Base-by-base conservation (phyloP, 2,888 invertebrate species). In the Amphipyra tragopoginis region DNA sequence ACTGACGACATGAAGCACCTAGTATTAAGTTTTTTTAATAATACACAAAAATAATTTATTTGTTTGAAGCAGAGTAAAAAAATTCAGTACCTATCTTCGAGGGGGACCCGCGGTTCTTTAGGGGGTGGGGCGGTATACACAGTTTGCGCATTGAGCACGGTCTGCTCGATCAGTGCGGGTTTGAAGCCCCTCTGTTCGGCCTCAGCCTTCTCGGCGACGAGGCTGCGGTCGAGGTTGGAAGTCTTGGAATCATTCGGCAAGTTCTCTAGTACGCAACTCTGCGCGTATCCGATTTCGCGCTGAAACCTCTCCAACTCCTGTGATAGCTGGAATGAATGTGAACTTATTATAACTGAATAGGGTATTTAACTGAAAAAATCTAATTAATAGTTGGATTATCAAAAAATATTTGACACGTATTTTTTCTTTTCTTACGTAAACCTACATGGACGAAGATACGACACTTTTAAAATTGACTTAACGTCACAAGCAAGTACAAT, bases 261-360 rank as follows among this genome's bases (percentile, higher is more conserved):
- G 50, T 77, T 74, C 3, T 56, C 59, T 40, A 89, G 51, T 47
- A 80, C 48, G 2, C 84, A 78, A 59, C 81, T 84, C 57, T 81
- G 65, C 49, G 77, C 70, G 73, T 80, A 82, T 1, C 86, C 87
- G 38, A 81, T 74, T 50, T 83, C 81, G 0, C 73, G 69, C 70
- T 93, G 93, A 80, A 84, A 92, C 57, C 70, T 69, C 71, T 93
- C 92, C 65, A 93, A 67, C 34, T 85, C 84, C 61, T 92, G 53
- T 0, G 91, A 89, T 69, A 90, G 87, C 93, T 93, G 85, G 2
- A 59, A 50, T 8, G 13, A 45, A 21, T 9, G 11, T 36, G 38
- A 14, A 26, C 21, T 14, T 34, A 43, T 40, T 21, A 48, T 0
- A 4, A 29, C 7, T 7, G 7, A 7, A 29, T 29, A 29, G 0